Evolutionary conservation across 37 sponge, comb jelly and placozoan genomes (phyloP).

Genomic region (Crambe crambe): DNA sequence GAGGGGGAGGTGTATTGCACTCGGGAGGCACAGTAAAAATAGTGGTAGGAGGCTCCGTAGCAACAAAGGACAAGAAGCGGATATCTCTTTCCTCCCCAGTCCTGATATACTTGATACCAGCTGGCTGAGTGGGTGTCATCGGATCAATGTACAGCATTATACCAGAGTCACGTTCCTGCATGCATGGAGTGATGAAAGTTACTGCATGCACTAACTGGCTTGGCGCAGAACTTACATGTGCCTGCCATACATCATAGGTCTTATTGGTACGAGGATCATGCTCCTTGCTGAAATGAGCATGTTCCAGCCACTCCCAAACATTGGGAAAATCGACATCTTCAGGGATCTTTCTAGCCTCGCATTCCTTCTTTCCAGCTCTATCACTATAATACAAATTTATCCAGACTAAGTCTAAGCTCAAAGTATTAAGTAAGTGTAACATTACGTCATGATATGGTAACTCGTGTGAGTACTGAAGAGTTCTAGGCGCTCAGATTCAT

Average conservation of each 20-base stretch:
- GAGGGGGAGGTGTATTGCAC: background rate
- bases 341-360: background rate
- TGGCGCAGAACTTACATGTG: background rate
- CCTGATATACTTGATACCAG: background rate
- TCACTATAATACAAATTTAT: background rate
- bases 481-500: background rate
- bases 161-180: background rate
- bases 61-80: background rate
- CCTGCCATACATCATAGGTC: constrained; percentile 8
- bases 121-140: background rate
- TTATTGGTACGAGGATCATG: background rate
- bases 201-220: background rate
- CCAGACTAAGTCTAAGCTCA: background rate
- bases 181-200: background rate
- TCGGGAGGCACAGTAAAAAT: constrained; percentile 12
- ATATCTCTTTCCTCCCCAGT: constrained; percentile 4
- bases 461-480: background rate
- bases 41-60: constrained; percentile 11
- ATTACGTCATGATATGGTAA: background rate
- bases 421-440: background rate
- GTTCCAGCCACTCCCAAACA: background rate
- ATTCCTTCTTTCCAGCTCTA: background rate
- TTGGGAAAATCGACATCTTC: background rate
- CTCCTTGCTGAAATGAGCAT: background rate
- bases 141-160: background rate